A percentile compares a stretch with the other conserved stretches of the same genome.
These are phyloP conservation scores for Muricea muricata DNA, from an alignment of 92 coral and sea anemone genomes.

Conservation along the genomic window DNA sequence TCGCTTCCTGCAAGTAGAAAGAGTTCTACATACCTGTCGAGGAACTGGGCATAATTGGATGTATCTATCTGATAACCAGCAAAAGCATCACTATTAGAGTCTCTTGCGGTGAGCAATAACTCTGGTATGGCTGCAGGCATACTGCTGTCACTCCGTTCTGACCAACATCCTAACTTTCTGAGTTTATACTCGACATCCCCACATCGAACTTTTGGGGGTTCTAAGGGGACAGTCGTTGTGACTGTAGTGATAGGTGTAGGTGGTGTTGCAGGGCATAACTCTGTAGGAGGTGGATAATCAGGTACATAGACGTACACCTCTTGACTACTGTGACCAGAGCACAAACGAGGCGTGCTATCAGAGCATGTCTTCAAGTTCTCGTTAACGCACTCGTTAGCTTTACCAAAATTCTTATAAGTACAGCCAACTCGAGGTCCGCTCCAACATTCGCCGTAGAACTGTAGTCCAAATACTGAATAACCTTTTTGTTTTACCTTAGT, in stretches of 20 bases:
- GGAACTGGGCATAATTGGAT: neutral
- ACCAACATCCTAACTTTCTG: constrained; percentile 33
- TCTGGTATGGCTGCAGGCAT: constrained; percentile 14
- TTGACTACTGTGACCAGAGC: constrained; percentile 11
- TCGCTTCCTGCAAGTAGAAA: neutral
- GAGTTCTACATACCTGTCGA: neutral
- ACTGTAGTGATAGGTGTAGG: constrained; percentile 28
- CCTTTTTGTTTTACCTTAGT: neutral
- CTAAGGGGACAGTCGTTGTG: neutral
- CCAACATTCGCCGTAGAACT: constrained; percentile 48
- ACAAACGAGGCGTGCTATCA: constrained; percentile 5
- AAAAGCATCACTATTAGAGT: constrained; percentile 10
- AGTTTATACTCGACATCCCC: constrained; percentile 19
- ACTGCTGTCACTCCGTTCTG: neutral
- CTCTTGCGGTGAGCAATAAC: constrained; percentile 28
- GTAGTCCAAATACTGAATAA: constrained; percentile 40
- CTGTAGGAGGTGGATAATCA: constrained; percentile 23
- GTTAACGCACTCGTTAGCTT: constrained; percentile 23
- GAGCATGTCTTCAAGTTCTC: constrained; percentile 2
- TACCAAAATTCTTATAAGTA: constrained; percentile 20
- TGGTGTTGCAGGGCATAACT: neutral
- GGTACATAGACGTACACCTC: constrained; percentile 30
- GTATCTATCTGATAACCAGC: constrained; percentile 26
- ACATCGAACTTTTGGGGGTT: neutral
- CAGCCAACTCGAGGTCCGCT: constrained; percentile 35